A percentile compares a stretch with the other conserved stretches of the same genome.
These are phyloP conservation scores for Hippolais icterina DNA, from an alignment of 2,113 vertebrate genomes.

Conservation along the genomic window DNA sequence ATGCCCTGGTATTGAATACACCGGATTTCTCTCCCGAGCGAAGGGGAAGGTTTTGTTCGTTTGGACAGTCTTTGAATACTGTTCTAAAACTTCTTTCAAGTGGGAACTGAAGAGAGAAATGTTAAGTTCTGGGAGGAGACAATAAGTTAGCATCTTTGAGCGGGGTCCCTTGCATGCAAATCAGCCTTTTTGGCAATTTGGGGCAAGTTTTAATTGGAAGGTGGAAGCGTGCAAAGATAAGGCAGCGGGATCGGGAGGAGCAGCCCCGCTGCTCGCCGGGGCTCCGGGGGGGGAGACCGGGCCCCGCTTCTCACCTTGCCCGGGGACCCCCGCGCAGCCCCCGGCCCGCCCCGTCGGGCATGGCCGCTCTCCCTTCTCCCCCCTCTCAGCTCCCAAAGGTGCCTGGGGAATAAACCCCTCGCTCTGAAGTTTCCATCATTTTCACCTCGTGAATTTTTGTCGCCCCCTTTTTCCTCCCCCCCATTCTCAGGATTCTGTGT, in stretches of 20 bases:
- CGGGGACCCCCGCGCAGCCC: background rate
- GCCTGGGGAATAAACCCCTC: background rate
- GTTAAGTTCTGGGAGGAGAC: constrained; percentile 65
- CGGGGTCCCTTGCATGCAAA: constrained; percentile 59
- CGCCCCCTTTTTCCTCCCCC: background rate
- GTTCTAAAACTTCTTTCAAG: constrained; percentile 67
- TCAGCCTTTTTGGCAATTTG: constrained; percentile 52
- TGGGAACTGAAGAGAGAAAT: constrained; percentile 64
- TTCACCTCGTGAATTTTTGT: constrained; percentile 32
- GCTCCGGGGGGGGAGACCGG: background rate
- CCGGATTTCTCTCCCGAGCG: constrained; percentile 65
- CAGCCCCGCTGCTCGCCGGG: background rate
- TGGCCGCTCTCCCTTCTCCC: background rate
- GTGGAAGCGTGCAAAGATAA: constrained; percentile 45
- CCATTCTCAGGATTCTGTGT: background rate
- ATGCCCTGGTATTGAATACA: constrained; percentile 59
- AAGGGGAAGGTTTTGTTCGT: constrained; percentile 64
- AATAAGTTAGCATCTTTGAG: constrained; percentile 68
- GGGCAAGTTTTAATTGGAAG: constrained; percentile 51
- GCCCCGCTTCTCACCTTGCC: background rate
- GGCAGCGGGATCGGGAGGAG: background rate
- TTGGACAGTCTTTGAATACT: constrained; percentile 69
- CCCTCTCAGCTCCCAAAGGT: background rate
- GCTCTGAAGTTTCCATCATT: constrained; percentile 16
- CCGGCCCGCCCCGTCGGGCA: background rate